Percentiles rank a stretch among this genome's conserved stretches.
These are phyloP conservation scores for Forbesichthys agassizii DNA, from an alignment of 2,113 vertebrate species.

Conservation along the genomic window DNA sequence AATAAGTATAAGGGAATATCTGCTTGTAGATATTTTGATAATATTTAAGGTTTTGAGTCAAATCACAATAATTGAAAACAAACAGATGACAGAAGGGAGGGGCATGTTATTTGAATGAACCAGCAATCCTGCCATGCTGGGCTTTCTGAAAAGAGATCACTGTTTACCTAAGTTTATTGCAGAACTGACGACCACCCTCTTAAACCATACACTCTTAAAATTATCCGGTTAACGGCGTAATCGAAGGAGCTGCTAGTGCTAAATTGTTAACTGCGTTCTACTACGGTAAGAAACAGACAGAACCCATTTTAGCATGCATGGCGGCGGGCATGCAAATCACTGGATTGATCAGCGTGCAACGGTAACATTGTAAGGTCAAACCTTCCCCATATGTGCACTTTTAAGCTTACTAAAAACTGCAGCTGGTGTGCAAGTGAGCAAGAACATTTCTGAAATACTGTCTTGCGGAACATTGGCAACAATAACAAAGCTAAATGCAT, in stretches of 20 bases:
- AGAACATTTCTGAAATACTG: constrained; percentile 12
- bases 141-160: no score
- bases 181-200: no score
- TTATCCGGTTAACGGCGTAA: background rate
- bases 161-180: no score
- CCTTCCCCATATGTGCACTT: background rate
- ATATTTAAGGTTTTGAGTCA: background rate
- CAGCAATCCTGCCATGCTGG: no score
- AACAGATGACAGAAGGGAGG: background rate
- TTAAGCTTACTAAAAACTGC: background rate
- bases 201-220: no score
- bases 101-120: background rate
- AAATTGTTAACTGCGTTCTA: constrained; percentile 19
- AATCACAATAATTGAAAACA: background rate
- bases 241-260: constrained; percentile 2
- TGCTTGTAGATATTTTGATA: no score
- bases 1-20: no score
- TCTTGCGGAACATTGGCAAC: constrained; percentile 64
- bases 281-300: constrained; percentile 66
- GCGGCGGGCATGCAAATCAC: background rate
- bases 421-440: constrained; percentile 26
- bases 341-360: background rate
- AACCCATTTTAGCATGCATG: constrained; percentile 45
- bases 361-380: background rate
- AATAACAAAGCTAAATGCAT: constrained; percentile 76